Conservation (phyloP, 2,797 vertebrate species). For the Poeciliopsis paucimaculata region DNA sequence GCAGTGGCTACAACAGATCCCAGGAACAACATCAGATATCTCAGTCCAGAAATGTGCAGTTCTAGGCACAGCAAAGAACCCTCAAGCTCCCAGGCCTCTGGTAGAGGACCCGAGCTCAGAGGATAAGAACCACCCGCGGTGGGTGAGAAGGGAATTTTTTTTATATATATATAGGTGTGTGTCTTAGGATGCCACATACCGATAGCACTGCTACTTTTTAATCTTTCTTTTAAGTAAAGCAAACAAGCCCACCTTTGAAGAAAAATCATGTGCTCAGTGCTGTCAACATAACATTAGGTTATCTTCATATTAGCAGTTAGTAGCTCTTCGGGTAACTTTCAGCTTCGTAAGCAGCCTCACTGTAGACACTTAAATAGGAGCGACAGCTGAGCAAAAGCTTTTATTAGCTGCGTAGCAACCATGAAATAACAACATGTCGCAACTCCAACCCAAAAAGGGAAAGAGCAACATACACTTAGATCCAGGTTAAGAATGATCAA, state of each 20-base stretch:
- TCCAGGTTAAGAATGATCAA: neutral
- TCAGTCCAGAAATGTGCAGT: too few species aligned
- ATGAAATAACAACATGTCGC: slow-evolving; percentile 28
- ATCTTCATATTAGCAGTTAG: neutral
- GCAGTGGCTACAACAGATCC: too few species aligned
- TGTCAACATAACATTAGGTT: neutral
- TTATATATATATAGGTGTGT: too few species aligned
- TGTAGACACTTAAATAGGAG: neutral
- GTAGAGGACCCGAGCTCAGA: too few species aligned
- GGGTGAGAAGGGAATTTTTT: too few species aligned
- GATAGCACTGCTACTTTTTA: neutral
- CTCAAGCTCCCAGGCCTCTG: too few species aligned
- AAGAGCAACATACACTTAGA: neutral
- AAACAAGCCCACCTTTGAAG: neutral
- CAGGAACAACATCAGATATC: too few species aligned
- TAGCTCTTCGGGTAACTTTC: neutral
- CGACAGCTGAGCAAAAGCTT: slow-evolving; percentile 22
- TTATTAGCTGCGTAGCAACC: slow-evolving; percentile 39
- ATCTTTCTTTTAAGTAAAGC: neutral
- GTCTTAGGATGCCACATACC: too few species aligned
- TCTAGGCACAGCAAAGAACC: too few species aligned
- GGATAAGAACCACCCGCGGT: too few species aligned
- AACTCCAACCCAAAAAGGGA: neutral
- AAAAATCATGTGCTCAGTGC: neutral
- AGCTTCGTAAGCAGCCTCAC: neutral